These are phyloP conservation scores for Phalloptychus januarius DNA, from an alignment of 2,797 vertebrate species.

Conservation along the genomic window DNA sequence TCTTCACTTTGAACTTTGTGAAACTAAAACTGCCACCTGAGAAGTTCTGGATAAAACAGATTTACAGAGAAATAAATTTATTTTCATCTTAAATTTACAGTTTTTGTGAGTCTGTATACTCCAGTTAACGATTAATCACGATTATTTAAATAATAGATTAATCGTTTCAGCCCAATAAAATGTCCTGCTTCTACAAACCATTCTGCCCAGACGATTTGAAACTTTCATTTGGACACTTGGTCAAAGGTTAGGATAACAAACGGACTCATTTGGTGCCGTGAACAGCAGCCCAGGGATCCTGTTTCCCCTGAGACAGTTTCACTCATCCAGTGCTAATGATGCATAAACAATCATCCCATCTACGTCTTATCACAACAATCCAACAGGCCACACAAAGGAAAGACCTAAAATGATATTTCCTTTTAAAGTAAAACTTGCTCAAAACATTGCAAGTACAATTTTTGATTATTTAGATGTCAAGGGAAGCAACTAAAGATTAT, in stretches of 20 bases:
- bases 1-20: no score
- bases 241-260: constrained; percentile 44
- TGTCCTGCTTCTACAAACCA: neutral
- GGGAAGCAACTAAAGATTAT: no score
- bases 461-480: neutral
- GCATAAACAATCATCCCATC: constrained; percentile 60
- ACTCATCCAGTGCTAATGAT: constrained; percentile 61
- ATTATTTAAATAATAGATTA: no score
- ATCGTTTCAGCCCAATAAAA: neutral
- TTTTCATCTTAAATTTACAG: no score
- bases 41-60: no score
- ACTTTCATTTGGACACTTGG: constrained; percentile 25
- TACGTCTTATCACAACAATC: constrained; percentile 10
- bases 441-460: neutral
- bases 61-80: no score
- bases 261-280: constrained; percentile 35
- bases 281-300: constrained; percentile 42
- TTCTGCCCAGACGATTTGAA: constrained; percentile 21
- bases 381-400: constrained; percentile 40
- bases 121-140: no score
- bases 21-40: no score
- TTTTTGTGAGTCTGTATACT: no score
- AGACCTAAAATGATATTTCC: constrained; percentile 14
- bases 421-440: neutral
- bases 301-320: constrained; percentile 48